These are phyloP conservation scores for Scytalopus superciliaris DNA, from an alignment of 2,113 vertebrate species.

Conservation along the genomic window DNA sequence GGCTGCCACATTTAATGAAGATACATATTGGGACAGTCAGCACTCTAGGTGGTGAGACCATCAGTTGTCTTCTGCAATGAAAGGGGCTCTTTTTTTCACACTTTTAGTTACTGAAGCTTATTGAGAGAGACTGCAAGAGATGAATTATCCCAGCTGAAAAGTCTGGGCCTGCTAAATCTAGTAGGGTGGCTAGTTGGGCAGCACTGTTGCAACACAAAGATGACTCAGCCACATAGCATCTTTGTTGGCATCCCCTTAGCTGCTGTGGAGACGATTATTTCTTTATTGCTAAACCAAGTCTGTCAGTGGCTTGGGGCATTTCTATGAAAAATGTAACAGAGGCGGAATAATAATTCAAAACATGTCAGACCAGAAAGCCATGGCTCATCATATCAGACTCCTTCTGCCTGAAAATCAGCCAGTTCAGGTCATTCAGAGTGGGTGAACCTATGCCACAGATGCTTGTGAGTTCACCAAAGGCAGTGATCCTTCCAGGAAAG, in stretches of 20 bases:
- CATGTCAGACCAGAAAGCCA: constrained; percentile 17
- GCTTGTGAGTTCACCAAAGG: not conserved
- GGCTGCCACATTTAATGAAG: constrained; percentile 44
- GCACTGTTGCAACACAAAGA: not conserved
- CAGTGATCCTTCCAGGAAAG: not conserved
- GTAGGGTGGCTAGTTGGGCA: constrained; percentile 36
- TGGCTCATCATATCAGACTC: not conserved
- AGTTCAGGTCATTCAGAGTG: not conserved
- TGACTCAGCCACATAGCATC: constrained; percentile 46
- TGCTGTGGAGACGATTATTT: constrained; percentile 11
- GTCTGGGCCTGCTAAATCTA: constrained; percentile 16
- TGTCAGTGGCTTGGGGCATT: constrained; percentile 48
- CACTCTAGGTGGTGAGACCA: constrained; percentile 50
- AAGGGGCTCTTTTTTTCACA: constrained; percentile 18
- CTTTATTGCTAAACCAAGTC: constrained; percentile 44
- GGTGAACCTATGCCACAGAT: not conserved
- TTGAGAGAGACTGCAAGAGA: constrained; percentile 27
- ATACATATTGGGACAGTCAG: constrained; percentile 14
- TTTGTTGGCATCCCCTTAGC: constrained; percentile 48
- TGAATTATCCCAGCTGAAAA: constrained; percentile 39
- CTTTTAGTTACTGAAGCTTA: constrained; percentile 7
- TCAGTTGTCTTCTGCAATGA: constrained; percentile 51
- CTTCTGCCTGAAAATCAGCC: not conserved
- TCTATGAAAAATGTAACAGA: constrained; percentile 44
- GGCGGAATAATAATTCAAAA: constrained; percentile 32